These are phyloP conservation scores for Petrocephalus schoutedeni DNA, from an alignment of 2,797 vertebrate genomes.

Conservation along the genomic window DNA sequence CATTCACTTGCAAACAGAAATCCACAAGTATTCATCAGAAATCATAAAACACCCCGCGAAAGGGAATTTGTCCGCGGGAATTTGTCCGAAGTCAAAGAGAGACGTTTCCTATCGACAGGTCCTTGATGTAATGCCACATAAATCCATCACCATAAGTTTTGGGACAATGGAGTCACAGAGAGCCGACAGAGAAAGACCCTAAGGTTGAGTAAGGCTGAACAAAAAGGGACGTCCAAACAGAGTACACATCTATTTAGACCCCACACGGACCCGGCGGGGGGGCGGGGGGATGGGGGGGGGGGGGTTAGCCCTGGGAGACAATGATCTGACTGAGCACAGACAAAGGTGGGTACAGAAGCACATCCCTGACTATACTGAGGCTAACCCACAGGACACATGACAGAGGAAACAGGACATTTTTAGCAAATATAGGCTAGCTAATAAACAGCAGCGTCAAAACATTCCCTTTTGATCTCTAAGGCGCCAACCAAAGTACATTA, in stretches of 20 bases:
- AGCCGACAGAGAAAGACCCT: slow-evolving; percentile 30
- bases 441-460: not conserved
- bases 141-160: slow-evolving; percentile 23
- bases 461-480: not conserved
- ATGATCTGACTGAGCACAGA: slow-evolving; percentile 56
- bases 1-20: not conserved
- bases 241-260: slow-evolving; percentile 58
- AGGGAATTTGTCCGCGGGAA: slow-evolving; percentile 12
- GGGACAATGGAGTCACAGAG: slow-evolving; percentile 24
- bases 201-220: slow-evolving; percentile 32
- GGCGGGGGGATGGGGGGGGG: slow-evolving; percentile 42
- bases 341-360: slow-evolving; percentile 52
- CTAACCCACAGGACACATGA: slow-evolving; percentile 33
- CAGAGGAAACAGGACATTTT: slow-evolving; percentile 40
- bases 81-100: slow-evolving; percentile 22
- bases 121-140: slow-evolving; percentile 23
- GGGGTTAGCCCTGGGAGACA: slow-evolving; percentile 36
- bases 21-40: slow-evolving; percentile 12
- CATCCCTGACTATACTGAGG: slow-evolving; percentile 28
- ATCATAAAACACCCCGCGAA: slow-evolving; percentile 10
- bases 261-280: slow-evolving; percentile 46
- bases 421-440: slow-evolving; percentile 37
- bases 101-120: slow-evolving; percentile 24
- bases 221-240: slow-evolving; percentile 47
- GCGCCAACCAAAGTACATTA: not conserved